Base-by-base conservation (phyloP, 2,797 vertebrate species). In the Cygnus olor region DNA sequence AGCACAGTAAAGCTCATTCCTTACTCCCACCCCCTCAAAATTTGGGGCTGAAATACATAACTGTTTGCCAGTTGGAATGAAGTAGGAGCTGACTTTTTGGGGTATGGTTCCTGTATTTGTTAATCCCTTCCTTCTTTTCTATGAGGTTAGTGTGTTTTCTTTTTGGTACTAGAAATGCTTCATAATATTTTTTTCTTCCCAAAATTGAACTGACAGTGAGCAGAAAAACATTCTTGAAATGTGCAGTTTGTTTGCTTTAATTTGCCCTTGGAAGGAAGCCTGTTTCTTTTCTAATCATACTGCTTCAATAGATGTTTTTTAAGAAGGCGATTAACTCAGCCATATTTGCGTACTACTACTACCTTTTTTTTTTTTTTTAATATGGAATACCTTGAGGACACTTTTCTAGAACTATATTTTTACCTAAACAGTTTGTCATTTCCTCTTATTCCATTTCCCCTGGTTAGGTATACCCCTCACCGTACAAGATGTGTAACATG, bases 401-500 rank as follows among this genome's bases (percentile, higher is more conserved):
- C 56, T 8, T 91, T 84, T 16, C 49, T 86, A 1, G 64, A 63
- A 12, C 7, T 72, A 21, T 80, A 28, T n/a, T 93, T 94, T 78
- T 64, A 18, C 42, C 57, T 78, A 61, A 68, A 65, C 2, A 0
- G 0, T 85, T 86, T 88, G 25, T n/a, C 16, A 32, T 1, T 0
- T 78, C 76, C 9, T 66, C 3, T 2, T 56, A 64, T 28, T 87
- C 34, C 3, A 1, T 74, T 85, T 91, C 56, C 20, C 69, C 28
- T 38, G 53, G 38, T 51, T 71, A 57, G 58, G 10, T 65, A 15
- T 89, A 77, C 51, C 77, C 13, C 42, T n/a, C 72, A 30, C 22
- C 81, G 3, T 57, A 3, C 0, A 0, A 61, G 36, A 3, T 40
- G 4, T 65, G 1, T 60, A 9, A 24, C 13, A 3, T 40, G 17